Evolutionary conservation across 2,113 vertebrate genomes (phyloP).

Genomic region (Sapayoa aenigma): DNA sequence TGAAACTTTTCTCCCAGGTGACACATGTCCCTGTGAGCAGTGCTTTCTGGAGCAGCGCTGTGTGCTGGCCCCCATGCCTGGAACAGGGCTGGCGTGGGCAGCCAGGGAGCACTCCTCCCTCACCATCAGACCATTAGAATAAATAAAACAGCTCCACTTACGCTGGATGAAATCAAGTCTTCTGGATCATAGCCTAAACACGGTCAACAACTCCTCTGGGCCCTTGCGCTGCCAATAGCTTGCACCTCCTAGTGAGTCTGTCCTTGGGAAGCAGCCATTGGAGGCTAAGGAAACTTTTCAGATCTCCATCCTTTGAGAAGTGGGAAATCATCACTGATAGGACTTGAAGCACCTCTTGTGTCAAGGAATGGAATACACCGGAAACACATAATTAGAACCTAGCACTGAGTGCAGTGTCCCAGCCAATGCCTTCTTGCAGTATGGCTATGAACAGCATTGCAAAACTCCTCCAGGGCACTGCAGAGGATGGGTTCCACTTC

Average conservation of each 20-base stretch:
- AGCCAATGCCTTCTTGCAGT: neutral
- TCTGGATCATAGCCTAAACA: constrained; percentile 63
- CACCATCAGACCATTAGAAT: constrained; percentile 41
- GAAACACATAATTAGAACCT: neutral
- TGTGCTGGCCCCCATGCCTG: neutral
- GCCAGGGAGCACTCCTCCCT: constrained; percentile 54
- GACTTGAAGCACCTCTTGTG: neutral
- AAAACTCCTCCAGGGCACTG: neutral
- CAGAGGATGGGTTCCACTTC: neutral
- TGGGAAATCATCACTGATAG: neutral
- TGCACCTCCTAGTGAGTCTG: constrained; percentile 62
- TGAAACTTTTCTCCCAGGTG: neutral
- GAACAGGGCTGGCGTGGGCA: constrained; percentile 2
- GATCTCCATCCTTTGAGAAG: constrained; percentile 38
- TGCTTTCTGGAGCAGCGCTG: neutral
- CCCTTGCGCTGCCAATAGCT: constrained; percentile 54
- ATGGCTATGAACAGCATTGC: neutral
- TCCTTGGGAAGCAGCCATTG: constrained; percentile 66
- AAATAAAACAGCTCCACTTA: constrained; percentile 58
- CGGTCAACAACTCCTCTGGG: constrained; percentile 66
- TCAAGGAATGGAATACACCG: neutral
- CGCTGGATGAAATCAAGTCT: constrained; percentile 57
- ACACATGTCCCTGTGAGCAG: neutral
- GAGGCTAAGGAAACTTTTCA: constrained; percentile 47
- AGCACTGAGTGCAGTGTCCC: neutral